Evolutionary conservation across 2,113 vertebrate genomes (phyloP), one percentile per base, ranked within the genome.

Genomic region (Odocoileus hemionus): DNA sequence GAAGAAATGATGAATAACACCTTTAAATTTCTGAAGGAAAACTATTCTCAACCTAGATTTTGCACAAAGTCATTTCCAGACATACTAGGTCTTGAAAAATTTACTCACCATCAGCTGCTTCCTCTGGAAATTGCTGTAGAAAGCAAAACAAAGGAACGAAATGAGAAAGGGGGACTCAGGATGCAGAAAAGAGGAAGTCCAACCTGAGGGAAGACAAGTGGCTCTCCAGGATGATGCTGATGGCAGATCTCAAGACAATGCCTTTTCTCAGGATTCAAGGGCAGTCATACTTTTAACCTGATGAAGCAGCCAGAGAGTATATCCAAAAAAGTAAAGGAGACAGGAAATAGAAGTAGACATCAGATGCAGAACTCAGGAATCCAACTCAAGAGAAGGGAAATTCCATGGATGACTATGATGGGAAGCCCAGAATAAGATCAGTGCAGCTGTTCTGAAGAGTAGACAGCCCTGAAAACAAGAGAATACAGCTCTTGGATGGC

Each of bases 151-250:
- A 57, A 36, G 33, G 19, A 54, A 54, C 15, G 11, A 14, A 36
- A 14, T 7, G n/a, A 82, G 50, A 36, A 30, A 36, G 47, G n/a
- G 2, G 33, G 12, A 7, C 0, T 3, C 2, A 21, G 1, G 8
- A 79, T 16, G 11, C 6, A 14, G 12, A 30, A 84, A 70, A 17
- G 50, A 43, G 7, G n/a, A 33, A 43, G 13, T 12, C 28, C 57
- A 45, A 16, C 16, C 7, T 9, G 43, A 78, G 57, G 36, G 23
- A 30, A 39, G 39, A 85, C 30, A 78, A 10, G 12, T 21, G 33
- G 15, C 25, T 33, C 11, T 61, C 33, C 15, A 23, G 55, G 23
- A 67, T 5, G 17, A 15, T 1, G 19, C 30, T 2, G 4, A 26
- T 23, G 8, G 57, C n/a, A 26, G 0, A 23, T 6, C 6, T 21